Evolutionary conservation across 2,888 invertebrate genomes (phyloP).

Genomic region (Andrena hattorfiana): DNA sequence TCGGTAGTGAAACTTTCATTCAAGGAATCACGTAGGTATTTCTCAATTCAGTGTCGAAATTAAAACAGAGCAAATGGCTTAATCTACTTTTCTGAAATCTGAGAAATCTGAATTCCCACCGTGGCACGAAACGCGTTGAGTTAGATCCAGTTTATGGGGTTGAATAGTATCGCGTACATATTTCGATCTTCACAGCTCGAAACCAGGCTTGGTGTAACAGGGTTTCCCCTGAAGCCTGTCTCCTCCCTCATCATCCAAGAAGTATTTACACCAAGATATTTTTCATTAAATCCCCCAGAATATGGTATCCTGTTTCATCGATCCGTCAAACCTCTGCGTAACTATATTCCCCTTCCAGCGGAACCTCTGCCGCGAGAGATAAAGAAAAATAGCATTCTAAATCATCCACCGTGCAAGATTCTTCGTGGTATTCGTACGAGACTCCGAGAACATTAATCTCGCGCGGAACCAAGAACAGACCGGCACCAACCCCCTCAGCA

Average conservation of each 20-base stretch:
- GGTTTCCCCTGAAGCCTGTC: not conserved
- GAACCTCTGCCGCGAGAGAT: not conserved
- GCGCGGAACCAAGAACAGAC: not conserved
- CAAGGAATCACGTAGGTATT: too few relatives aligned
- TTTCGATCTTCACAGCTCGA: not conserved
- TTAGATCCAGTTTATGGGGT: not conserved
- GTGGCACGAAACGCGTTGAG: not conserved
- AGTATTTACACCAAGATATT: too few relatives aligned
- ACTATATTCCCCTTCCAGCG: not conserved
- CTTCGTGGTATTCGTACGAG: not conserved
- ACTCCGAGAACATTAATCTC: not conserved
- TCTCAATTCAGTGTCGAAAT: too few relatives aligned
- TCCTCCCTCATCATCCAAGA: not conserved
- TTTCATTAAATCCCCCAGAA: not conserved
- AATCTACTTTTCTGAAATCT: not conserved
- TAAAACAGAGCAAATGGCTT: too few relatives aligned
- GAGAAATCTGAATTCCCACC: not conserved
- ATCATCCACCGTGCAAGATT: not conserved
- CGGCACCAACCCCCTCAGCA: not conserved
- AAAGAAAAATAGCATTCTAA: not conserved
- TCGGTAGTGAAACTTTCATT: too few relatives aligned
- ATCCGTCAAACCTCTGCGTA: not conserved
- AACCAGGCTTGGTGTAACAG: too few relatives aligned
- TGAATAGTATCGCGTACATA: not conserved
- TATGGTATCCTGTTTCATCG: not conserved